A percentile compares a stretch with the other conserved stretches of the same genome.
These are phyloP conservation scores for Prietella phreatophila DNA, from an alignment of 2,113 vertebrate species.

Conservation along the genomic window DNA sequence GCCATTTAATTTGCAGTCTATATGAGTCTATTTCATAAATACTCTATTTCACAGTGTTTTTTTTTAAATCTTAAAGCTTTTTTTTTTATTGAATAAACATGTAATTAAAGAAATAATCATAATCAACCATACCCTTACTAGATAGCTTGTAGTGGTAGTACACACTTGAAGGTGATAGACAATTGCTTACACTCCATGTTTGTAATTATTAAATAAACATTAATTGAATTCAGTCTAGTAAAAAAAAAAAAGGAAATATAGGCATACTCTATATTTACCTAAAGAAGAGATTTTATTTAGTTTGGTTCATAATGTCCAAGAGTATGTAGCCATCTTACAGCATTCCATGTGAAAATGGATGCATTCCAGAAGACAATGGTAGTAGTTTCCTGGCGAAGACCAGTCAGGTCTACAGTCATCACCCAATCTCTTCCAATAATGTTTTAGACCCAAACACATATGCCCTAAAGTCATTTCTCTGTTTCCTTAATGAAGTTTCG, in stretches of 20 bases:
- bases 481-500: slow-evolving; percentile 63
- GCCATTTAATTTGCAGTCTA: too few relatives aligned
- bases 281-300: neutral
- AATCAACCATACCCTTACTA: neutral
- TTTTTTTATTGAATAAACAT: neutral
- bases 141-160: neutral
- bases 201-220: neutral
- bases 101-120: neutral
- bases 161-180: neutral
- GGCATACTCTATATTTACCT: neutral
- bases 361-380: neutral
- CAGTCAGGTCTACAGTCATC: slow-evolving; percentile 39
- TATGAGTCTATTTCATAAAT: too few relatives aligned
- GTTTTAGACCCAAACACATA: slow-evolving; percentile 30
- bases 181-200: neutral
- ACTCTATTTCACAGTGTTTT: neutral
- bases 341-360: neutral
- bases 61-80: too few relatives aligned
- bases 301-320: neutral
- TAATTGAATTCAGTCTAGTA: neutral
- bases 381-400: slow-evolving; percentile 24
- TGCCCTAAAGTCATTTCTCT: slow-evolving; percentile 26
- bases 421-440: slow-evolving; percentile 53
- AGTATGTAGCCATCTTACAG: neutral
- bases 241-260: too few relatives aligned